These are phyloP conservation scores for Sphinx pinastri DNA, from an alignment of 2,888 invertebrate species.

Conservation along the genomic window DNA sequence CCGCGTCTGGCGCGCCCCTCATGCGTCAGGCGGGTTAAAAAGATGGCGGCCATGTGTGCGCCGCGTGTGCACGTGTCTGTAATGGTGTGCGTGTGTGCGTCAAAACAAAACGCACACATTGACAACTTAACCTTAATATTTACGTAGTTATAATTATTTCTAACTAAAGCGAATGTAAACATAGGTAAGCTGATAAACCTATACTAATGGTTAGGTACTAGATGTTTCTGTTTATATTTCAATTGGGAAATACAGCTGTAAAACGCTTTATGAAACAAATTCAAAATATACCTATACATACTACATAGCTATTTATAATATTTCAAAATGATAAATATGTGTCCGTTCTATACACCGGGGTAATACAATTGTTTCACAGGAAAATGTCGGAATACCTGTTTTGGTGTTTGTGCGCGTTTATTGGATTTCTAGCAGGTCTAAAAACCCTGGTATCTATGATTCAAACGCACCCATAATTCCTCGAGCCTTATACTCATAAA, in stretches of 20 bases:
- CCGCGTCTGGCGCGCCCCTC: conserved; percentile 38
- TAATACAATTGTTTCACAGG: too few species aligned
- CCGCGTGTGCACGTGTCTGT: conserved; percentile 37
- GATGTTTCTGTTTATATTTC: neutral
- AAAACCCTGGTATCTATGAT: too few species aligned
- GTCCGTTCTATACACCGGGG: too few species aligned
- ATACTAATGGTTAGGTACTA: neutral
- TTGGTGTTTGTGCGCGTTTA: too few species aligned
- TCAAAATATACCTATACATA: too few species aligned
- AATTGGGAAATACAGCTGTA: neutral
- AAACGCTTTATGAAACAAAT: too few species aligned
- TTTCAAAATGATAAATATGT: too few species aligned
- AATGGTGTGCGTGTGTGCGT: conserved; percentile 43
- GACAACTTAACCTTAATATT: conserved; percentile 24
- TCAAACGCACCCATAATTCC: too few species aligned
- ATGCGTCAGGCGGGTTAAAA: conserved; percentile 65
- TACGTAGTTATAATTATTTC: conserved; percentile 21
- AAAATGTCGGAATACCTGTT: too few species aligned
- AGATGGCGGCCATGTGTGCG: conserved; percentile 38
- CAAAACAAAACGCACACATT: conserved; percentile 48
- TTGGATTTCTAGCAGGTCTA: too few species aligned
- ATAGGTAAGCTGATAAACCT: neutral
- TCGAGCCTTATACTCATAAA: too few species aligned
- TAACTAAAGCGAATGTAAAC: neutral
- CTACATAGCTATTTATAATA: too few species aligned